These are phyloP conservation scores for Troglohyphantes excavatus DNA, from an alignment of 2,888 invertebrate genomes.

Conservation along the genomic window DNA sequence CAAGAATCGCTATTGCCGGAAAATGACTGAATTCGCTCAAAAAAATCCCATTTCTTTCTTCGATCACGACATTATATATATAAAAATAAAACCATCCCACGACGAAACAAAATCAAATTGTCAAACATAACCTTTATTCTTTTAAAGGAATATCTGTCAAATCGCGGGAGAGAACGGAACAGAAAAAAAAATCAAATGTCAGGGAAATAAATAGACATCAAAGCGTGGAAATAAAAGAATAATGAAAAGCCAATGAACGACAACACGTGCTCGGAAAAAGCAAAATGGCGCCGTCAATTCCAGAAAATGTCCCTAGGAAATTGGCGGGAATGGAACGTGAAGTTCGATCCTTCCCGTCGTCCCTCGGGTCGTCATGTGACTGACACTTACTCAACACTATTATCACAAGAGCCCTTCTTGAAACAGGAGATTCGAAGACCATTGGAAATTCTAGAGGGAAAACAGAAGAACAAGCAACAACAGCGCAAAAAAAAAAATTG, in stretches of 20 bases:
- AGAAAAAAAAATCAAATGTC: constrained; percentile 10
- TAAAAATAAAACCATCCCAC: not conserved
- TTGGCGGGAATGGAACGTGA: constrained; percentile 50
- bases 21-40: too few relatives aligned
- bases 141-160: not conserved
- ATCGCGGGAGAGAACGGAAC: not conserved
- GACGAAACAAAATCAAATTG: constrained; percentile 12
- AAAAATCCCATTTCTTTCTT: not conserved
- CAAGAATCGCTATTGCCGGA: too few relatives aligned
- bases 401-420: constrained; percentile 29
- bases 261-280: constrained; percentile 29
- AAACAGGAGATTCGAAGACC: not conserved
- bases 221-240: constrained; percentile 3
- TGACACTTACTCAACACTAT: constrained; percentile 49
- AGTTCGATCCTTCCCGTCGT: not conserved
- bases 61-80: not conserved
- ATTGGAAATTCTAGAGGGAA: constrained; percentile 15
- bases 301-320: constrained; percentile 63
- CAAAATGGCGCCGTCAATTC: constrained; percentile 60
- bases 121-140: constrained; percentile 8
- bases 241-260: constrained; percentile 9
- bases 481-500: not conserved
- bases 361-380: constrained; percentile 8
- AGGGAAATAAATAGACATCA: not conserved
- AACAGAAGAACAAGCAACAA: not conserved